A percentile compares a stretch with the other conserved stretches of the same genome.
These are phyloP conservation scores for Datnioides undecimradiatus DNA, from an alignment of 2,113 vertebrate genomes.

Conservation along the genomic window DNA sequence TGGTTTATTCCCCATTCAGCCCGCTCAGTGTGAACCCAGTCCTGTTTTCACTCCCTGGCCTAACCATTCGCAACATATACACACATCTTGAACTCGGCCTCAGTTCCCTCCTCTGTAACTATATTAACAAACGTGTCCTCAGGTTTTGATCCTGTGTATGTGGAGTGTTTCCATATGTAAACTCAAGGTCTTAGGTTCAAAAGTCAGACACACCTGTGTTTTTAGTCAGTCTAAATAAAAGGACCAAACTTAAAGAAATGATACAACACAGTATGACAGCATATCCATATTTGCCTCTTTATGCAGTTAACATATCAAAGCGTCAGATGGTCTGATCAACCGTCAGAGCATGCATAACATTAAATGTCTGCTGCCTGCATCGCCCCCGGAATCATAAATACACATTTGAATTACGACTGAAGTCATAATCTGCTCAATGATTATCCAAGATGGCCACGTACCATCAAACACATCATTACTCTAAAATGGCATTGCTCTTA, in stretches of 20 bases:
- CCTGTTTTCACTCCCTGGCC: constrained; percentile 41
- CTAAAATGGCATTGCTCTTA: background rate
- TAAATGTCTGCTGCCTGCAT: constrained; percentile 18
- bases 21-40: constrained; percentile 82
- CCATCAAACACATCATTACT: background rate
- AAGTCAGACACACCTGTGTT: background rate
- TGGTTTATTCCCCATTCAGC: constrained; percentile 73
- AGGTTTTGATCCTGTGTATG: background rate
- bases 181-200: background rate
- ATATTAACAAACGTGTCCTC: constrained; percentile 2
- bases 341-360: constrained; percentile 16
- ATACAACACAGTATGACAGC: background rate
- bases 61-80: constrained; percentile 28
- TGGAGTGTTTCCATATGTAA: background rate
- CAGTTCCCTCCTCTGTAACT: constrained; percentile 16
- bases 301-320: background rate
- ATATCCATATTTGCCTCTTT: background rate
- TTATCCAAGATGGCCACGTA: constrained; percentile 11
- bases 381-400: background rate
- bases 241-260: background rate
- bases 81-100: constrained; percentile 25
- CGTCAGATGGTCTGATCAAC: background rate
- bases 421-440: background rate
- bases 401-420: background rate
- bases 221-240: background rate